phyloP scores from a whole-genome alignment of 2,888 invertebrate genomes.

The Maniola hyperantus region DNA sequence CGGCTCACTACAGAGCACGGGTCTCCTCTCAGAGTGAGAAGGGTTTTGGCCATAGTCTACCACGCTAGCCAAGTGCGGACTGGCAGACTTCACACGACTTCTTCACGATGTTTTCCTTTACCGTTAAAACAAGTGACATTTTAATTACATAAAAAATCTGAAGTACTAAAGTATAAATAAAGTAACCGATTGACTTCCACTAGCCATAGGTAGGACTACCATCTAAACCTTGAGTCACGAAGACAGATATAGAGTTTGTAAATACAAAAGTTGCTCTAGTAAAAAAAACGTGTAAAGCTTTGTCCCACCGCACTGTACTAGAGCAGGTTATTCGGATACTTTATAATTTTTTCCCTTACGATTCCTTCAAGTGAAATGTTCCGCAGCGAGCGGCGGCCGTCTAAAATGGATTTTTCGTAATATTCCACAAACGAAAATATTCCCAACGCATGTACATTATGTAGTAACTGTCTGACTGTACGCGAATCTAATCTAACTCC shows the following conservation, averaged over 20 bases:
- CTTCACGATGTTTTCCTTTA: too few relatives aligned
- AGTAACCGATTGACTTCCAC: too few relatives aligned
- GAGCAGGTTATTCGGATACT: not conserved
- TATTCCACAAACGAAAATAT: conserved; percentile 13
- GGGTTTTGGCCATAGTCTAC: too few relatives aligned
- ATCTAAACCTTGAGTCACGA: too few relatives aligned
- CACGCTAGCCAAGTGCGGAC: too few relatives aligned
- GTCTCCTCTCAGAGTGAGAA: too few relatives aligned
- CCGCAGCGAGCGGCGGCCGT: conserved; percentile 7
- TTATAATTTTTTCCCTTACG: conserved; percentile 6
- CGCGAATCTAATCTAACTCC: conserved; percentile 18
- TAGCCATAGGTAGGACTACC: too few relatives aligned
- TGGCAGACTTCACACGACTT: too few relatives aligned
- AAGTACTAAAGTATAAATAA: too few relatives aligned
- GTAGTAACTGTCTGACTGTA: conserved; percentile 15
- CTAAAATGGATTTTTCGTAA: conserved; percentile 22
- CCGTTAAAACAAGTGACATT: too few relatives aligned
- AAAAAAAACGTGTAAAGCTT: not conserved
- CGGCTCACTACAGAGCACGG: too few relatives aligned
- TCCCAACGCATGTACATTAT: conserved; percentile 11
- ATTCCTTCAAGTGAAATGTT: conserved; percentile 18
- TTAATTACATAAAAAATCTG: too few relatives aligned
- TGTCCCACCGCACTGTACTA: not conserved
- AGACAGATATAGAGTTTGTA: not conserved
- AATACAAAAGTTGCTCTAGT: not conserved